Conservation (phyloP, 2,797 vertebrate species). For the Erpetoichthys calabaricus region DNA sequence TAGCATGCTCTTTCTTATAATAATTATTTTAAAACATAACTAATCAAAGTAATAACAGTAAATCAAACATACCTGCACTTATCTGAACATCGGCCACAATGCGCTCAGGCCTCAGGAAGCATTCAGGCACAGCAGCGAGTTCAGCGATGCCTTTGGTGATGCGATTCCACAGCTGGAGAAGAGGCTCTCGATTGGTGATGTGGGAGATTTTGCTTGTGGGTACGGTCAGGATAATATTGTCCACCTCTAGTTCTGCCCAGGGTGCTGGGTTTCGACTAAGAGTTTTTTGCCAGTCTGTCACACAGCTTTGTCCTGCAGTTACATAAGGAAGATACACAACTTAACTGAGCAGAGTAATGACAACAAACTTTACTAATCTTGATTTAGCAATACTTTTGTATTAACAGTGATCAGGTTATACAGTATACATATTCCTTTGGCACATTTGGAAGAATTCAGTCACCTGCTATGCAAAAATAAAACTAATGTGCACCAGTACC, state of each 20-base stretch:
- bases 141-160: slow-evolving; percentile 26
- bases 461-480: too few relatives aligned
- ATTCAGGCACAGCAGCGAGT: slow-evolving; percentile 24
- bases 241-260: slow-evolving; percentile 29
- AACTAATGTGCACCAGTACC: too few relatives aligned
- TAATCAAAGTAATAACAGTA: too few relatives aligned
- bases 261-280: slow-evolving; percentile 19
- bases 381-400: too few relatives aligned
- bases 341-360: too few relatives aligned
- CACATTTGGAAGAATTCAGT: too few relatives aligned
- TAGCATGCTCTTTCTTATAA: too few relatives aligned
- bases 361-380: too few relatives aligned
- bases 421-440: too few relatives aligned
- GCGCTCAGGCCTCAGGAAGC: slow-evolving; percentile 32
- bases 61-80: slow-evolving; percentile 27
- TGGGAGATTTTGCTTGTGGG: slow-evolving; percentile 16
- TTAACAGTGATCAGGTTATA: too few relatives aligned
- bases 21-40: too few relatives aligned
- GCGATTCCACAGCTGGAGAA: slow-evolving; percentile 29
- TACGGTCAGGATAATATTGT: slow-evolving; percentile 29
- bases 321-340: too few relatives aligned
- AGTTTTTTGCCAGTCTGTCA: slow-evolving; percentile 23
- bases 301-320: slow-evolving; percentile 14
- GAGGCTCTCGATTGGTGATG: slow-evolving; percentile 18
- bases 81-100: slow-evolving; percentile 33